Evolutionary conservation across 2,113 vertebrate genomes (phyloP).

Genomic region (Alosa alosa): DNA sequence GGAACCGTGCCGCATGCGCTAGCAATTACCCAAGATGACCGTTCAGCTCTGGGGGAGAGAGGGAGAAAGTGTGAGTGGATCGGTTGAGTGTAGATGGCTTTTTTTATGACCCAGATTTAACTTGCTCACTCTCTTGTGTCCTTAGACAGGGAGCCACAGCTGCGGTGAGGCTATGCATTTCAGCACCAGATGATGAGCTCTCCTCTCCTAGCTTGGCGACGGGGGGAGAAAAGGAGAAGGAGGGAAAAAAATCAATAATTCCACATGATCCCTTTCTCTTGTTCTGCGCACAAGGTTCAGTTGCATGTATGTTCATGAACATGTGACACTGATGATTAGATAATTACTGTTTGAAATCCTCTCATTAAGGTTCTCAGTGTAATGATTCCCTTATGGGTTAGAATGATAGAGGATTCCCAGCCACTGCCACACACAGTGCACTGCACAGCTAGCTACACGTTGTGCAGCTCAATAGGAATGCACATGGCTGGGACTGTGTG

Average conservation of each 20-base stretch:
- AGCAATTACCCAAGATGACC: constrained; percentile 23
- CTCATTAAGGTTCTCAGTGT: neutral
- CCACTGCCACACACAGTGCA: neutral
- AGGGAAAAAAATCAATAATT: neutral
- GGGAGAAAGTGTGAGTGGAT: neutral
- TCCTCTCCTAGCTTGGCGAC: neutral
- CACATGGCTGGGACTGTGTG: no score
- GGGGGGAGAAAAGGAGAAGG: neutral
- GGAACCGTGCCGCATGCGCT: neutral
- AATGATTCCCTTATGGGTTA: neutral
- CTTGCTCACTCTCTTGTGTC: neutral
- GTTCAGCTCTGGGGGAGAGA: constrained; percentile 1
- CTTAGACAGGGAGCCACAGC: neutral
- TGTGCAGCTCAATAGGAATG: no score
- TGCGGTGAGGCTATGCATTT: neutral
- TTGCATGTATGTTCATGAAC: neutral
- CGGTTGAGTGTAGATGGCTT: neutral
- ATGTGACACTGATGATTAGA: neutral
- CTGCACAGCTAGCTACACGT: no score
- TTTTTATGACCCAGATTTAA: constrained; percentile 1
- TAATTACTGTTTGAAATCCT: neutral
- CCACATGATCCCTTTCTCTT: neutral
- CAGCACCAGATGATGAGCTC: neutral
- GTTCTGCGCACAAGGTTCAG: neutral
- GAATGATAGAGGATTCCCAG: neutral